Evolutionary conservation across 2,888 invertebrate species (phyloP), one percentile per base, ranked within the genome.

Genomic region (Drosophila pseudotalamancana): DNA sequence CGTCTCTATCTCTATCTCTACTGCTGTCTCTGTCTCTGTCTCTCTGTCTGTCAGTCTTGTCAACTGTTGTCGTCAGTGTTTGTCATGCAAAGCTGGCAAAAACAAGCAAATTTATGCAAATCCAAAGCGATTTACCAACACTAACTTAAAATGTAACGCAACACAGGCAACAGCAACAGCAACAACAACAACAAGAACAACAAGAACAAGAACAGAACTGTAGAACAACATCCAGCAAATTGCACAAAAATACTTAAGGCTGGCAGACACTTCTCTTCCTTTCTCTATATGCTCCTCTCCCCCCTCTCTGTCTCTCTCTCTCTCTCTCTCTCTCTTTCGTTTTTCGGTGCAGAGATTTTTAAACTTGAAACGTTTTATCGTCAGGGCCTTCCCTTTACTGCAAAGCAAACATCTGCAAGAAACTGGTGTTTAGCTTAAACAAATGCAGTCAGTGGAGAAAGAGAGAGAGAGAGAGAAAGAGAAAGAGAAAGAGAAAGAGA

Each of bases 111-210:
- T 81, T 81, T 81, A 81, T 81, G 87, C 87, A 81, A 81, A 81
- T 81, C 81, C 87, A 77, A 81, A 87, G 85, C 87, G 84, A 81
- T 81, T 81, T 81, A 74, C 82, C 81, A 87, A 85, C 87, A 82
- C 86, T 87, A 79, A 82, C 86, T 79, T 79, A 65, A 85, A 85
- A 85, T 85, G 85, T 76, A 87, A 72, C 55, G 76, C 74, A 62
- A 61, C 71, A 61, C 59, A 56, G 34, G 16, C 65, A 48, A 46
- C 60, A 43, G 32, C 64, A 51, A 19, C 56, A 42, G 49, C 50
- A 49, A 42, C 55, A 66, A 23, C 55, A 67, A 35, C 56, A 62
- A 51, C 65, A 48, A 46, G 56, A 43, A 31, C 64, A 51, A 19
- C 56, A 42, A 46, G 48, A 49, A 42, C 55, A 66, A 23, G 53